Percentiles rank a stretch among this genome's conserved stretches.
These are phyloP conservation scores for Rutpela maculata DNA, from an alignment of 2,888 invertebrate species.

Conservation along the genomic window DNA sequence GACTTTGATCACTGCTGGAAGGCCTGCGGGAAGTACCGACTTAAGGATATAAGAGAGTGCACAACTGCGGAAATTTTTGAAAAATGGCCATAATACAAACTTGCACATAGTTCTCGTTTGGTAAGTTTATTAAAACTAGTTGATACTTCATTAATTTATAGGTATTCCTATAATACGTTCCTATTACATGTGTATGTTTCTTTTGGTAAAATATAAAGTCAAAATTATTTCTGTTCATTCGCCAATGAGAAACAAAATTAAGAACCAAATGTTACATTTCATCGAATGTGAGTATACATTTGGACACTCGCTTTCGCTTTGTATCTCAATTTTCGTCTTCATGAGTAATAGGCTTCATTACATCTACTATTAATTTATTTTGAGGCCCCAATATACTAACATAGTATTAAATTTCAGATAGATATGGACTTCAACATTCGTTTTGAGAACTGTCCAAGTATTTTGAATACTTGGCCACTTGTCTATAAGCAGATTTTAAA, in stretches of 20 bases:
- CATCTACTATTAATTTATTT: background rate
- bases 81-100: too few species aligned
- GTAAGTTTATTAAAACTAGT: background rate
- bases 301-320: background rate
- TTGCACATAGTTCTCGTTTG: too few species aligned
- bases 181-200: too few species aligned
- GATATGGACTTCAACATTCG: conserved; percentile 17
- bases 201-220: too few species aligned
- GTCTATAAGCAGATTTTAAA: too few species aligned
- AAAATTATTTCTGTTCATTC: too few species aligned
- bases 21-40: too few species aligned
- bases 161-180: background rate
- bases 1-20: too few species aligned
- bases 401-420: background rate
- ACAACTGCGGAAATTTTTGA: too few species aligned
- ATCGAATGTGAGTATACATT: background rate
- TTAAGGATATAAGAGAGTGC: too few species aligned
- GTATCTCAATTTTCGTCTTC: background rate
- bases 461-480: conserved; percentile 11
- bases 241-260: background rate
- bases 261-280: background rate
- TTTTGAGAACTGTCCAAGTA: background rate
- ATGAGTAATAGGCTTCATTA: background rate
- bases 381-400: background rate
- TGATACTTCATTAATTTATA: background rate